A percentile compares a stretch with the other conserved stretches of the same genome.
These are phyloP conservation scores for Nerophis ophidion DNA, from an alignment of 2,113 vertebrate genomes.

Conservation along the genomic window DNA sequence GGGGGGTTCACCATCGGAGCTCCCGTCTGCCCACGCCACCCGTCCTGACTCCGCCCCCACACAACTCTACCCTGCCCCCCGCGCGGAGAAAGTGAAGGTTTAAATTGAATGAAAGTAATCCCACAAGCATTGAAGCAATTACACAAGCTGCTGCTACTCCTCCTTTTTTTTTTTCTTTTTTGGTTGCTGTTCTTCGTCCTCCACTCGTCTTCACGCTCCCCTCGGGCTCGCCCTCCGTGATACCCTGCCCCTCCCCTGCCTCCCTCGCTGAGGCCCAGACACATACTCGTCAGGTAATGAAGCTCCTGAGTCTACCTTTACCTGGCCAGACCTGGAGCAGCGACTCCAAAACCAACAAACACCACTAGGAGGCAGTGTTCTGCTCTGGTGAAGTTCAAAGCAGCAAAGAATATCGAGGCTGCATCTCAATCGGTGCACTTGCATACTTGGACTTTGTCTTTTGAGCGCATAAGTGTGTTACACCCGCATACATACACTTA, in stretches of 20 bases:
- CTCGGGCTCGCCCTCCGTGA: neutral
- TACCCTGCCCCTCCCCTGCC: neutral
- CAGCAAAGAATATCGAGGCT: too few species aligned
- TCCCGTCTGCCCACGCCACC: constrained; percentile 38
- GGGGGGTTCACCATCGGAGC: constrained; percentile 34
- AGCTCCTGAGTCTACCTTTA: constrained; percentile 50
- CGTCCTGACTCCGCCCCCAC: neutral
- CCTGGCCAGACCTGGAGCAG: too few species aligned
- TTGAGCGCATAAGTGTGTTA: too few species aligned
- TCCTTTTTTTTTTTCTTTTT: constrained; percentile 29
- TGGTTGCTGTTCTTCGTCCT: constrained; percentile 12
- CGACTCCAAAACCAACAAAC: too few species aligned
- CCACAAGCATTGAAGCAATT: constrained; percentile 70
- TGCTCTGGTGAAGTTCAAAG: too few species aligned
- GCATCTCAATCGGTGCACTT: too few species aligned
- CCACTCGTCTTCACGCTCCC: constrained; percentile 7
- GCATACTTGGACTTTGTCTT: too few species aligned
- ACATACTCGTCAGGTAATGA: constrained; percentile 69
- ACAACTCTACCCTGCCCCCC: neutral
- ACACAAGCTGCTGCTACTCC: constrained; percentile 52
- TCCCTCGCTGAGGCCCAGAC: constrained; percentile 48
- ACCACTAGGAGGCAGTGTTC: too few species aligned
- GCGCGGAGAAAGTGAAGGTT: constrained; percentile 50
- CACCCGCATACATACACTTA: too few species aligned
- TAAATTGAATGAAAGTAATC: constrained; percentile 65